Evolutionary conservation across 1,140 invertebrate species (phyloP).

Genomic region (Danaus melanippus): DNA sequence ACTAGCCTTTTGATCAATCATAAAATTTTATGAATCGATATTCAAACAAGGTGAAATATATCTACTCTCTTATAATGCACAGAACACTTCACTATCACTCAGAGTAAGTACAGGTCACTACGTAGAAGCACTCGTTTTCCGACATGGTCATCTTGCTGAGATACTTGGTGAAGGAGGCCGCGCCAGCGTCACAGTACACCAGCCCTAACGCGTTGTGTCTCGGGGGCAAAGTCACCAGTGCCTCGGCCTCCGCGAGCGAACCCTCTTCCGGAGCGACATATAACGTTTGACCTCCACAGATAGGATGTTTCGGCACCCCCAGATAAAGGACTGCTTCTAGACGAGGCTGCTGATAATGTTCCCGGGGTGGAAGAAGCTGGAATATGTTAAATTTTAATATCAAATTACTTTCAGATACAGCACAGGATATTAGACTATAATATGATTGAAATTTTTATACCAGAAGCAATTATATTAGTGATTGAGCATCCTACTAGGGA

Average conservation of each 20-base stretch:
- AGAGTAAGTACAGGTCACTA: conserved; percentile 71
- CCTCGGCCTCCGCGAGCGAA: conserved; percentile 27
- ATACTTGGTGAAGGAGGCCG: conserved; percentile 77
- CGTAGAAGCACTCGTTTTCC: conserved; percentile 65
- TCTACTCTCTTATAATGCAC: background rate
- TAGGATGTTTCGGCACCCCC: conserved; percentile 54
- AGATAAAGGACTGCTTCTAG: conserved; percentile 74
- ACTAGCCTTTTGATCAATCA: no score
- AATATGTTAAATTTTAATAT: background rate
- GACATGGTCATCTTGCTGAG: conserved; percentile 69
- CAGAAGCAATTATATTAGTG: no score
- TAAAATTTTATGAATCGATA: no score
- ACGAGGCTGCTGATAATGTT: conserved; percentile 65
- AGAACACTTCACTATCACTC: conserved; percentile 46
- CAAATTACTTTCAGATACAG: no score
- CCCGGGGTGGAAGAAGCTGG: conserved; percentile 64
- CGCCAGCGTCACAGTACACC: conserved; percentile 77
- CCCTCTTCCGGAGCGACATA: conserved; percentile 71
- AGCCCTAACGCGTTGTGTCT: conserved; percentile 78
- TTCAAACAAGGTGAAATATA: no score
- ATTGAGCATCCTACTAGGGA: no score
- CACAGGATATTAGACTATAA: no score
- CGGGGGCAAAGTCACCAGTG: conserved; percentile 71
- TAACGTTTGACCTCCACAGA: conserved; percentile 65
- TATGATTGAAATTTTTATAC: no score